A percentile compares a stretch with the other conserved stretches of the same genome.
phyloP scores from a whole-genome alignment of 2,797 vertebrate species.

The Parauchenoglanis punctatus region DNA sequence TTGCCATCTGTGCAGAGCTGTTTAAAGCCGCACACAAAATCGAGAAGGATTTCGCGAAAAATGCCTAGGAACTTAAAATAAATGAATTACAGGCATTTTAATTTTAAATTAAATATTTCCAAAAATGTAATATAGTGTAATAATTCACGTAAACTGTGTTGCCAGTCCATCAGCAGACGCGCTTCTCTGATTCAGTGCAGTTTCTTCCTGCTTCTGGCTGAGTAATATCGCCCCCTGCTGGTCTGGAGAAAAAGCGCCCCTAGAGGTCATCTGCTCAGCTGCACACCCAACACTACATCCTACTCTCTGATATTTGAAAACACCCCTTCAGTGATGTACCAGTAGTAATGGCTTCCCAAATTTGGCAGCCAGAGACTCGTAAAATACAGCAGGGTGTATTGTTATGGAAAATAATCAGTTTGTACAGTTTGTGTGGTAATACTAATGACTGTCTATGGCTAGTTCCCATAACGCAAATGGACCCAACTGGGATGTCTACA shows the following conservation, averaged over 20 bases:
- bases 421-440: background rate
- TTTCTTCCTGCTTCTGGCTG: background rate
- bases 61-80: background rate
- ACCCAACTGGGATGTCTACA: background rate
- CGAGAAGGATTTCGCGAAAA: background rate
- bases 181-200: background rate
- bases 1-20: background rate
- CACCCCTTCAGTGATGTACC: background rate
- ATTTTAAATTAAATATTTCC: background rate
- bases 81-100: background rate
- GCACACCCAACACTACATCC: background rate
- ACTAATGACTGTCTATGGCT: background rate
- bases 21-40: background rate
- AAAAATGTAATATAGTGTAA: background rate
- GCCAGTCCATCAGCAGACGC: no score
- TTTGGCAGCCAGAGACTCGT: background rate
- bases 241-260: slow-evolving; percentile 13
- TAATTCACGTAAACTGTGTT: background rate
- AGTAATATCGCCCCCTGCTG: slow-evolving; percentile 35
- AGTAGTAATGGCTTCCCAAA: background rate
- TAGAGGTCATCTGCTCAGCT: background rate
- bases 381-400: background rate
- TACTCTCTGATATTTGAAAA: background rate
- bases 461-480: background rate
- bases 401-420: background rate